Percentiles rank a stretch among this genome's conserved stretches.
Evolutionary conservation across 2,888 invertebrate species (phyloP).

Genomic region (Leptopilina drosophilae): DNA sequence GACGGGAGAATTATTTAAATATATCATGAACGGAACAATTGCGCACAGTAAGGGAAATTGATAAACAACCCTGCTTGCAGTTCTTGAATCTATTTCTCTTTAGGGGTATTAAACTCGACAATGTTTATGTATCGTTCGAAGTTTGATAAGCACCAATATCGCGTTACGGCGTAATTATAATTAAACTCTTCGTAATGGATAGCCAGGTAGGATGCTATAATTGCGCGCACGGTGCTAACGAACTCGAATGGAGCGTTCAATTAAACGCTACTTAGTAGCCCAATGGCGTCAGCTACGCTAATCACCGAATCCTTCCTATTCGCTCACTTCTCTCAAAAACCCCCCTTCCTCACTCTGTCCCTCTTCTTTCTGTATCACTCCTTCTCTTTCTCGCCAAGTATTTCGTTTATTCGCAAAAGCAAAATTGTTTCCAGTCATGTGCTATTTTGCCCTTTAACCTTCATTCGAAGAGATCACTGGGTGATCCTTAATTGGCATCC

Average conservation of each 20-base stretch:
- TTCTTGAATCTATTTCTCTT: slow-evolving; percentile 6
- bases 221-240: slow-evolving; percentile 68
- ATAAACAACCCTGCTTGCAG: not conserved
- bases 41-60: not conserved
- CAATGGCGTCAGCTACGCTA: slow-evolving; percentile 60
- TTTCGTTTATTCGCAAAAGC: slow-evolving; percentile 13
- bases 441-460: not conserved
- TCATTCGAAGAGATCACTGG: slow-evolving; percentile 1
- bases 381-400: not conserved
- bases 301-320: slow-evolving; percentile 55
- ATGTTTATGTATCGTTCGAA: slow-evolving; percentile 59
- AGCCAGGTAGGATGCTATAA: slow-evolving; percentile 61
- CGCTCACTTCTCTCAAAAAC: slow-evolving; percentile 7
- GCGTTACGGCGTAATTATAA: slow-evolving; percentile 64
- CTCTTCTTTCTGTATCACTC: too few relatives aligned
- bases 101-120: slow-evolving; percentile 50
- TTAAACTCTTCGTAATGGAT: slow-evolving; percentile 70
- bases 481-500: slow-evolving; percentile 5
- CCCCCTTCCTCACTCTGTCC: too few relatives aligned
- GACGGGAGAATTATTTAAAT: too few relatives aligned
- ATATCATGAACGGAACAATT: not conserved
- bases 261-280: slow-evolving; percentile 72
- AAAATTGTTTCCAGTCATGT: slow-evolving; percentile 22
- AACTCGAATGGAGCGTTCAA: slow-evolving; percentile 71
- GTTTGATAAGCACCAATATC: slow-evolving; percentile 58